Evolutionary conservation across 1,140 invertebrate species (phyloP).

Genomic region (Tetranychus urticae): DNA sequence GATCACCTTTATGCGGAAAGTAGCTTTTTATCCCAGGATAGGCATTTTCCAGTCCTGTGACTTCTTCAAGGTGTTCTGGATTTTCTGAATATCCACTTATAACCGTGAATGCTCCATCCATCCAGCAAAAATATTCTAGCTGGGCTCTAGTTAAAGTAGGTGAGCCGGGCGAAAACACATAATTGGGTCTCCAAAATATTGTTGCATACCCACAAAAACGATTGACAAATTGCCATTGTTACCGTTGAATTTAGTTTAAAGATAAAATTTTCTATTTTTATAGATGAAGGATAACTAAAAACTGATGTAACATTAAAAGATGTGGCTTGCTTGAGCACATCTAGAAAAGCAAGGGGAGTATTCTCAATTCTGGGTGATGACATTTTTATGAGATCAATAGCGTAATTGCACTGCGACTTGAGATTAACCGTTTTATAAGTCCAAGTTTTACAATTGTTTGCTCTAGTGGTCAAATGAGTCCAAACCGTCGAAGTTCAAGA

Average conservation of each 20-base stretch:
- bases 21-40: neutral
- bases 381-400: no score
- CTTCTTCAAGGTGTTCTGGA: neutral
- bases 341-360: no score
- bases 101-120: neutral
- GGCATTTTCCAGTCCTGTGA: neutral
- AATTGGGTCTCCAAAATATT: constrained; percentile 28
- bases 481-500: no score
- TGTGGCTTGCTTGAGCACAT: no score
- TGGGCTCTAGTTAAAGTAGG: neutral
- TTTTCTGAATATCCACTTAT: no score
- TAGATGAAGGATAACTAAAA: no score
- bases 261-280: neutral
- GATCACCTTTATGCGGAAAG: constrained; percentile 27
- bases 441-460: no score
- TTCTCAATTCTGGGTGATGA: no score
- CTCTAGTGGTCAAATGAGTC: no score
- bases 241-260: constrained; percentile 27
- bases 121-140: neutral
- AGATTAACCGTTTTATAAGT: no score
- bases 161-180: constrained; percentile 2
- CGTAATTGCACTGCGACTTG: no score
- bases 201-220: constrained; percentile 26
- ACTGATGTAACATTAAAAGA: no score
- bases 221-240: constrained; percentile 26